phyloP scores from a whole-genome alignment of 2,797 vertebrate species.

The Avahi laniger region DNA sequence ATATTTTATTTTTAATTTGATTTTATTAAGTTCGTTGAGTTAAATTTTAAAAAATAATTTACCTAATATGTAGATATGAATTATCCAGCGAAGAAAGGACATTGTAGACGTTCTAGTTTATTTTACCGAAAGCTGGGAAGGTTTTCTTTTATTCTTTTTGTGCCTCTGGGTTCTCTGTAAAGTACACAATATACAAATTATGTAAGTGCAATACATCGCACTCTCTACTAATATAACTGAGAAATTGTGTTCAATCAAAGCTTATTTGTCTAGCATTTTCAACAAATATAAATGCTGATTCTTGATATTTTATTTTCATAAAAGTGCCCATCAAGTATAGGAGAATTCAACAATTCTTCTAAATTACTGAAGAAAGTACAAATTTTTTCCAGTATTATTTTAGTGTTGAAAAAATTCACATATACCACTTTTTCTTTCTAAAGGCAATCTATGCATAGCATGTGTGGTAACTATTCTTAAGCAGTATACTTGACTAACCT shows the following conservation, averaged over 20 bases:
- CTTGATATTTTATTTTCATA: not conserved
- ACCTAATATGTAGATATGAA: not conserved
- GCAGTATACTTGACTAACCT: not conserved
- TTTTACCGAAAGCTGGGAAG: not conserved
- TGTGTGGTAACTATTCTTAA: not conserved
- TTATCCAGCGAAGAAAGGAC: not conserved
- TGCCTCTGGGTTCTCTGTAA: not conserved
- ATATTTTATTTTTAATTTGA: not conserved
- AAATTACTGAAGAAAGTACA: not conserved
- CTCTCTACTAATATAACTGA: not conserved
- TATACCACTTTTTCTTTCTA: not conserved
- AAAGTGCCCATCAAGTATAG: not conserved
- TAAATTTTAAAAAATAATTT: not conserved
- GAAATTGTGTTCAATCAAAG: not conserved
- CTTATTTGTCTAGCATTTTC: not conserved
- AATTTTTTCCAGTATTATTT: not conserved
- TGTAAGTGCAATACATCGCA: fast-evolving
- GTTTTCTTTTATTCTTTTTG: not conserved
- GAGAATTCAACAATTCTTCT: not conserved
- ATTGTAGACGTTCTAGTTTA: not conserved
- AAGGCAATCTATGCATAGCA: not conserved
- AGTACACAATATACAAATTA: not conserved
- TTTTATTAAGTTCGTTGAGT: not conserved
- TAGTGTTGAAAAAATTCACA: not conserved
- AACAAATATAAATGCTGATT: not conserved